A percentile compares a stretch with the other conserved stretches of the same genome.
Evolutionary conservation across 2,113 vertebrate genomes (phyloP).

Genomic region (Athene cunicularia): DNA sequence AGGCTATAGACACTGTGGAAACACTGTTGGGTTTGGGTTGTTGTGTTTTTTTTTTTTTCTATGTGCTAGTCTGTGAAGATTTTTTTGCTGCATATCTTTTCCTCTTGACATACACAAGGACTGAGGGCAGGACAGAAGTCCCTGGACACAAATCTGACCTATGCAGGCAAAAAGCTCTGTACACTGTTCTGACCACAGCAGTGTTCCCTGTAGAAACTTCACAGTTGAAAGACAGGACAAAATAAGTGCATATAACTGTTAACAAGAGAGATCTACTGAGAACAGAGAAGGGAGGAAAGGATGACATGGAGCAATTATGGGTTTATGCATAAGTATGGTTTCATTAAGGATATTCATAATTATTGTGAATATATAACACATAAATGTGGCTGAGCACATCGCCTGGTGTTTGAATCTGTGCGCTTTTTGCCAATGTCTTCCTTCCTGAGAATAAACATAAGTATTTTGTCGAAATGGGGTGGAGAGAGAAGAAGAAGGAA

Average conservation of each 20-base stretch:
- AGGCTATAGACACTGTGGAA: neutral
- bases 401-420: neutral
- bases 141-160: neutral
- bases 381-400: neutral
- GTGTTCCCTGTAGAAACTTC: neutral
- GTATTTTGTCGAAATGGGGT: neutral
- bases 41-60: neutral
- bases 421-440: neutral
- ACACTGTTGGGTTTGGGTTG: too few relatives aligned
- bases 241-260: neutral
- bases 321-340: neutral
- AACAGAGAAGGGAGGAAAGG: neutral
- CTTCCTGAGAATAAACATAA: neutral
- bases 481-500: neutral
- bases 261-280: neutral
- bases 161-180: neutral
- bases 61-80: neutral
- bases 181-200: accelerated
- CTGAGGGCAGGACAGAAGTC: neutral
- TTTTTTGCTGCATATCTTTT: neutral
- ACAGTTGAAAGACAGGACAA: neutral
- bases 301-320: neutral
- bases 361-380: neutral
- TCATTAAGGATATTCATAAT: neutral
- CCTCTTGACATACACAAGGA: neutral